Conservation (phyloP, 2,888 invertebrate species). For the Synergus laeviventris region DNA sequence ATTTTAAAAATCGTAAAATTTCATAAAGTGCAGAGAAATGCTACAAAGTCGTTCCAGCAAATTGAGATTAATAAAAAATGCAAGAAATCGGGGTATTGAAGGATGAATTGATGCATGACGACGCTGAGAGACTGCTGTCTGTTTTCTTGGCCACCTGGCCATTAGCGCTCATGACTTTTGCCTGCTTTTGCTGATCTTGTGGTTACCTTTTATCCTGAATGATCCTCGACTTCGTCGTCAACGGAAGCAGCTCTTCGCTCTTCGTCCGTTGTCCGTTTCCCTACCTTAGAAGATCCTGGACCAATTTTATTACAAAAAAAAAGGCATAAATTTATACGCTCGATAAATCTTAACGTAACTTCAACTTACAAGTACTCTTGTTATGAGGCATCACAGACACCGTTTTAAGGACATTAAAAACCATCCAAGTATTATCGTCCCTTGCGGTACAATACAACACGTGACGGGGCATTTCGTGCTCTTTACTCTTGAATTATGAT, state of each 20-base stretch:
- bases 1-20: background rate
- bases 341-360: background rate
- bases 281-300: background rate
- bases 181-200: constrained; percentile 39
- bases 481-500: background rate
- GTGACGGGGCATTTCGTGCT: background rate
- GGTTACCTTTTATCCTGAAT: constrained; percentile 29
- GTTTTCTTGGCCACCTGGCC: constrained; percentile 16
- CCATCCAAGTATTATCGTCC: background rate
- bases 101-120: constrained; percentile 23
- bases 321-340: background rate
- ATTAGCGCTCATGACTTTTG: constrained; percentile 39
- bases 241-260: constrained; percentile 18
- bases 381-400: background rate
- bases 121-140: constrained; percentile 3
- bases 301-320: background rate
- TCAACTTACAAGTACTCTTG: background rate
- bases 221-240: constrained; percentile 20
- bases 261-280: background rate
- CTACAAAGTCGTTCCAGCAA: background rate
- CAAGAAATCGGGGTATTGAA: constrained; percentile 20
- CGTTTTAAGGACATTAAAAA: background rate
- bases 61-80: background rate
- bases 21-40: background rate
- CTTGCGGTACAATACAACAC: background rate